Conservation (phyloP, 1,140 invertebrate genomes). For the Drosophila athabasca region DNA sequence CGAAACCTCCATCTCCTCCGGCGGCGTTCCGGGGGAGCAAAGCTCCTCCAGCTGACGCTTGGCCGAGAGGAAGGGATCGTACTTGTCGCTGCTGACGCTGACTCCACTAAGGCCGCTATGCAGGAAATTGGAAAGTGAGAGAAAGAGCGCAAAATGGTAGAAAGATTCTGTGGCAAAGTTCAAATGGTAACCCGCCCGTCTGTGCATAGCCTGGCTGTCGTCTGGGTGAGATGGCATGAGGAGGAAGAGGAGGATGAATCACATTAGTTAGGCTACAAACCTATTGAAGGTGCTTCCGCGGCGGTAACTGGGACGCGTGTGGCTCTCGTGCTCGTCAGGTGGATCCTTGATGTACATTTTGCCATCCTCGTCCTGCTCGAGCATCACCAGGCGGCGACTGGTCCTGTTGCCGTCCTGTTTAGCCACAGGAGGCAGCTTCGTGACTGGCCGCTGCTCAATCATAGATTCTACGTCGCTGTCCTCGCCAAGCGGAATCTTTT, state of each 20-base stretch:
- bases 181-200: constrained; percentile 21
- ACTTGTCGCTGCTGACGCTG: constrained; percentile 84
- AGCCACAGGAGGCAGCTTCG: constrained; percentile 15
- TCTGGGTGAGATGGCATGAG: constrained; percentile 1
- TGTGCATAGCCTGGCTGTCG: constrained; percentile 61
- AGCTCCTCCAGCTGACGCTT: constrained; percentile 89
- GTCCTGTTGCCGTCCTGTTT: constrained; percentile 28
- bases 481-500: too few relatives aligned
- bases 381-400: constrained; percentile 41
- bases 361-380: constrained; percentile 46
- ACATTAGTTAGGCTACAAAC: constrained; percentile 46
- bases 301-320: constrained; percentile 3
- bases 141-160: neutral
- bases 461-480: neutral
- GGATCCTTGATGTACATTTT: constrained; percentile 55
- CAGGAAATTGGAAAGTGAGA: constrained; percentile 8
- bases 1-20: constrained; percentile 43
- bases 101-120: neutral
- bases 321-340: constrained; percentile 1
- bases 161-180: constrained; percentile 1
- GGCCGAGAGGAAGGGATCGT: constrained; percentile 88
- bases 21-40: constrained; percentile 83
- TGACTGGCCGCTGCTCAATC: neutral
- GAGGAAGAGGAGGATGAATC: too few relatives aligned
- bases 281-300: constrained; percentile 14